Conservation (phyloP, 2,888 invertebrate species). For the Eumerus sabulonum region DNA sequence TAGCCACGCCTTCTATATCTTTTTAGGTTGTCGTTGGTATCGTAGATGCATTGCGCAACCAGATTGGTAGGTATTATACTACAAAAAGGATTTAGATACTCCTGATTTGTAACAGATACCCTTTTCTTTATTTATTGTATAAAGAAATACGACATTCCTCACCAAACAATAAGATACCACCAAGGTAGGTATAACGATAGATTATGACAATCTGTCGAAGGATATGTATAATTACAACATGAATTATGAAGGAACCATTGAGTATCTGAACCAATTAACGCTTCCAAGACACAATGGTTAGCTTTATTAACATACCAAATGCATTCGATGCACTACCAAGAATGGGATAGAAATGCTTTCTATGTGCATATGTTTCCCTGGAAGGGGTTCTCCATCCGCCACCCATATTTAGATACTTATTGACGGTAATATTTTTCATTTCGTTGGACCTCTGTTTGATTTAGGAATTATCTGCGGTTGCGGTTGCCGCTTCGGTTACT, state of each 20-base stretch:
- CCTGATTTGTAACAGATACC: conserved; percentile 26
- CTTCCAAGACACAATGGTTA: conserved; percentile 27
- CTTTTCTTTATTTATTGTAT: conserved; percentile 15
- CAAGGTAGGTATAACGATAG: background rate
- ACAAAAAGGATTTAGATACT: conserved; percentile 12
- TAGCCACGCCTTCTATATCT: conserved; percentile 42
- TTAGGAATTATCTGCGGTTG: conserved; percentile 20
- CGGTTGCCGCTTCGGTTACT: conserved; percentile 10
- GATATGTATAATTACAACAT: conserved; percentile 48
- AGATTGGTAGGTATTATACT: conserved; percentile 22
- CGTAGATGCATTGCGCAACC: conserved; percentile 17
- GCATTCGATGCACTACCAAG: conserved; percentile 40
- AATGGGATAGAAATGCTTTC: no score
- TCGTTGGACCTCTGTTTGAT: conserved; percentile 16
- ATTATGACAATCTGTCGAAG: conserved; percentile 10
- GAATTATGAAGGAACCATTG: conserved; percentile 32
- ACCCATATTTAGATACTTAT: no score
- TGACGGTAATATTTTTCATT: no score
- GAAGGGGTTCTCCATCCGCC: no score
- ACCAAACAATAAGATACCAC: background rate
- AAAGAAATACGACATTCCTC: conserved; percentile 17
- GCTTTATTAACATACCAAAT: conserved; percentile 43
- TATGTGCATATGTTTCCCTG: no score
- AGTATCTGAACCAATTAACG: conserved; percentile 31
- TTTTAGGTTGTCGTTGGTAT: conserved; percentile 4